Base-by-base conservation (phyloP, 2,113 vertebrate species). In the Alosa alosa region DNA sequence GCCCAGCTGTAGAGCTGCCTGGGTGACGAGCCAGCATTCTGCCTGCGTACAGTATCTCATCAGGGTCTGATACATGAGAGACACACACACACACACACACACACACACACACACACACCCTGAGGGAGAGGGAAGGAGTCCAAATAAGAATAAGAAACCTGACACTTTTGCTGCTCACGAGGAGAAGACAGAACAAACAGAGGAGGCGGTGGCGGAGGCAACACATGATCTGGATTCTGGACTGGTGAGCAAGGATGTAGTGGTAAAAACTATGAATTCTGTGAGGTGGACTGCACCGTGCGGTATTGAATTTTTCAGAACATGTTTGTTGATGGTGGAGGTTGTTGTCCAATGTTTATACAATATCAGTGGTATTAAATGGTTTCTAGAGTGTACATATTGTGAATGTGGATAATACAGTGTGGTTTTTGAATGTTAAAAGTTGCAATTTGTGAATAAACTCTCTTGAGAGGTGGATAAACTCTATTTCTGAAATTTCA, bases 81-180 rank as follows among this genome's bases (percentile, higher is more conserved):
- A 68, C 60, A 68, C n/a, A 25, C 60, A 17, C 13, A 60, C 15
- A 64, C 60, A 64, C 60, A 64, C 86, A 89, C 44, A 13, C 20
- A 64, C 60, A 64, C 60, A 64, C 20, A 64, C 60, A 64, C 60
- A 64, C 60, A 11, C n/a, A 6, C 6, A 25, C 4, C 31, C 31
- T 31, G 31, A 31, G 31, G 9, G 25, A 78, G 4, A 15, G 13
- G 72, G 72, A 41, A 78, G 72, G 3, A 41, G 13, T 11, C 31
- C 13, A 13, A 39, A 78, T 36, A 39, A 78, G 4, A 78, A 41
- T 39, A 36, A 78, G 72, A 78, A 78, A 78, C 72, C 25, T 75
- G 52, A 83, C 64, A 86, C 39, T 45, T 45, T 64, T 45, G 81
- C 83, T 25, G 25, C 64, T 72, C 64, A 72, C n/a, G 25, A 78